Percentiles rank a stretch among this genome's conserved stretches.
Conservation (phyloP, 2,888 invertebrate species). For the Dynastes tityus region DNA sequence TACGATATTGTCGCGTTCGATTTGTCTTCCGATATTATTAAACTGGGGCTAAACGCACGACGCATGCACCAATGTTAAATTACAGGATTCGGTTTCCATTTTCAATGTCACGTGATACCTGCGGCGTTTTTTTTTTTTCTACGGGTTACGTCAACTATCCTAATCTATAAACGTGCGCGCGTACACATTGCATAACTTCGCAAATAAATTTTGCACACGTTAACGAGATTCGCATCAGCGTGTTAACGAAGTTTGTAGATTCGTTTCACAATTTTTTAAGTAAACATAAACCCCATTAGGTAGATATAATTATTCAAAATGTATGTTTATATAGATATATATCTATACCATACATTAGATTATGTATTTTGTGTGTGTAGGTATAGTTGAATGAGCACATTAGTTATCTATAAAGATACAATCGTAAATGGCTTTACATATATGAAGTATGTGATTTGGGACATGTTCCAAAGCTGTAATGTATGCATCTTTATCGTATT, state of each 20-base stretch:
- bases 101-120: slow-evolving; percentile 39
- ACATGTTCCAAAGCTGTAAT: background rate
- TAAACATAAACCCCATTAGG: slow-evolving; percentile 33
- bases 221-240: slow-evolving; percentile 39
- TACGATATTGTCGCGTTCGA: background rate
- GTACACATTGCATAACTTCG: slow-evolving; percentile 37
- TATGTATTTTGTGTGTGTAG: background rate
- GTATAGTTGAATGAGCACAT: background rate
- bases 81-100: slow-evolving; percentile 3
- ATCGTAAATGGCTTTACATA: background rate
- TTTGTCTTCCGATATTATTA: background rate
- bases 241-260: slow-evolving; percentile 38
- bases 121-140: slow-evolving; percentile 11
- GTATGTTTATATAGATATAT: slow-evolving; percentile 4
- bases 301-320: slow-evolving; percentile 27
- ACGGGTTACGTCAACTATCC: slow-evolving; percentile 16
- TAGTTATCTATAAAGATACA: background rate
- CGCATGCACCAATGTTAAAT: too few species aligned
- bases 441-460: slow-evolving; percentile 1
- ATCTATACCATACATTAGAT: background rate
- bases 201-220: slow-evolving; percentile 46
- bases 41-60: too few species aligned
- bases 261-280: slow-evolving; percentile 38
- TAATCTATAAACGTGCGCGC: slow-evolving; percentile 34
- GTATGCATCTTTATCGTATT: too few species aligned